Base-by-base conservation (phyloP, 1,140 invertebrate species). In the Zaprionus inermis region DNA sequence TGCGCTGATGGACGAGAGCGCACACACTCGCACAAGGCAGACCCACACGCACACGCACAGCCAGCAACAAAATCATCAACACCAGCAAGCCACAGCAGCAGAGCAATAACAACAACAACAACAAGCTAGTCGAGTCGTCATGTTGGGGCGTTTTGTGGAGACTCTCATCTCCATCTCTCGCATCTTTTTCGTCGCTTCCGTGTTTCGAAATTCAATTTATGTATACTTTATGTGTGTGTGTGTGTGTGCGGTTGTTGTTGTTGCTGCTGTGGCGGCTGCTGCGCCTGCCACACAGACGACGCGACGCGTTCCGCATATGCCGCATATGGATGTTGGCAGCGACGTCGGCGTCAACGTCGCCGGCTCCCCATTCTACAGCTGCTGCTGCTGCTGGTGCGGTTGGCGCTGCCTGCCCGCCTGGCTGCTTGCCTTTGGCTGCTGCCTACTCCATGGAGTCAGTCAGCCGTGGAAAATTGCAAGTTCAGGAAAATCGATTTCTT, bases 181-280 rank as follows among this genome's bases (percentile, higher is more conserved):
- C 73, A 60, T 63, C 58, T 73, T 41, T 32, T 61, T 64, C 59
- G 59, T 71, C 63, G 83, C 83, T 86, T 86, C 83, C 82, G 82
- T 88, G 83, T 86, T 86, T 86, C 83, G 83, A 88, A 86, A 86
- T 86, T 86, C 79, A 86, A 86, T 86, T 82, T 86, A 82, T 86
- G 83, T 86, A 82, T 88, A 85, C 81, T 85, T 85, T 81, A 85
- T 85, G 44, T 46, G 44, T 46, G 44, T 46, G 24, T 28, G 24
- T 28, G 24, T 28, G 1, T 16, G n/a, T 18, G 18, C n/a, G 18
- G 44, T 18, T 46, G 9, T 46, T 46, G 44, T 46, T 46, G 3
- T 46, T 46, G 16, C 16, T 41, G 38, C n/a, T 41, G 38, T 41
- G n/a, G 38, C 38, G 38, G 38, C 38, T 41, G 71, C 34, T 52